Percentiles rank a stretch among this genome's conserved stretches.
phyloP scores from a whole-genome alignment of 2,888 invertebrate genomes.

The Villa cingulata region DNA sequence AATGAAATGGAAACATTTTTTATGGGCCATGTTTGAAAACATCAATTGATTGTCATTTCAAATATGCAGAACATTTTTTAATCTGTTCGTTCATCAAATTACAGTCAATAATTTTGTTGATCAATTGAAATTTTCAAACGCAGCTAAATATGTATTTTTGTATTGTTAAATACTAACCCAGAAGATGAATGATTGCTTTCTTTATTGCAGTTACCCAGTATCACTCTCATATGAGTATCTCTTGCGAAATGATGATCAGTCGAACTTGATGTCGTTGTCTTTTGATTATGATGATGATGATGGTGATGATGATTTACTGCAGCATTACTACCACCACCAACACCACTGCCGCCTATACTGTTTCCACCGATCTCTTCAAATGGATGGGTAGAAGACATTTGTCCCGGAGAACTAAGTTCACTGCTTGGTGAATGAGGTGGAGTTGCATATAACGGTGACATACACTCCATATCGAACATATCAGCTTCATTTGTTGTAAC shows the following conservation, averaged over 20 bases:
- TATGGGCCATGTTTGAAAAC: no score
- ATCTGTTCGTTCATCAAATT: no score
- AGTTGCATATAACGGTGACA: slow-evolving; percentile 63
- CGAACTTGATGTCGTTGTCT: slow-evolving; percentile 25
- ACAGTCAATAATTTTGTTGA: no score
- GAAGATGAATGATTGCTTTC: slow-evolving; percentile 34
- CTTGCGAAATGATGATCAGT: slow-evolving; percentile 74
- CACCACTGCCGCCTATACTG: slow-evolving; percentile 13
- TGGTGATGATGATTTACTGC: slow-evolving; percentile 9
- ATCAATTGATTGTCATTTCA: no score
- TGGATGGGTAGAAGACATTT: slow-evolving; percentile 30
- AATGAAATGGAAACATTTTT: not conserved
- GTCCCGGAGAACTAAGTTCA: slow-evolving; percentile 43
- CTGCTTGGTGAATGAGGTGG: slow-evolving; percentile 63
- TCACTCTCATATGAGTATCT: slow-evolving; percentile 87
- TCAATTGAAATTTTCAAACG: no score
- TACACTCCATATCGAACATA: slow-evolving; percentile 37
- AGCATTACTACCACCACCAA: slow-evolving; percentile 4
- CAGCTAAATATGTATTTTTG: not conserved
- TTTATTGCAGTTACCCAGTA: slow-evolving; percentile 47
- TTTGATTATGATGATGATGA: slow-evolving; percentile 13
- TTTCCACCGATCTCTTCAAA: slow-evolving; percentile 33
- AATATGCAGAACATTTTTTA: no score
- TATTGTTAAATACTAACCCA: slow-evolving; percentile 20
- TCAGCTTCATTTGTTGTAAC: slow-evolving; percentile 33